Evolutionary conservation across 1,140 invertebrate genomes (phyloP).

Genomic region (Bombus huntii): DNA sequence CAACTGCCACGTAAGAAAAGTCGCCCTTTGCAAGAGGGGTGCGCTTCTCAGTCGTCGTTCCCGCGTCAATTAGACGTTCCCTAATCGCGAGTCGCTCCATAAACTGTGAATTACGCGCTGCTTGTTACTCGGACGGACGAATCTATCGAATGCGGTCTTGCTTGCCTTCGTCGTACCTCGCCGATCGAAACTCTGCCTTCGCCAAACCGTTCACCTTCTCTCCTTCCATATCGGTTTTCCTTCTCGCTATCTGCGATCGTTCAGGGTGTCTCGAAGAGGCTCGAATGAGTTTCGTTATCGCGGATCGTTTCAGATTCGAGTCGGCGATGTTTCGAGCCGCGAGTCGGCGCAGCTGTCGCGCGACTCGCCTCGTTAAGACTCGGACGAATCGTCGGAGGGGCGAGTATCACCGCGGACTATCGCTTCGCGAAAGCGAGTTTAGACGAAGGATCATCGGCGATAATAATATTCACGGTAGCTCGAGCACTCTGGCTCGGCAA

Average conservation of each 20-base stretch:
- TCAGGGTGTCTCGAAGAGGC: too few species aligned
- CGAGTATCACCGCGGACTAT: background rate
- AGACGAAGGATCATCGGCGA: slow-evolving; percentile 58
- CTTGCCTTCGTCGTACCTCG: background rate
- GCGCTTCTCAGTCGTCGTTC: slow-evolving; percentile 61
- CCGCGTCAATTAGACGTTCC: slow-evolving; percentile 75
- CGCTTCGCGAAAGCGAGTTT: background rate
- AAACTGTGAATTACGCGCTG: slow-evolving; percentile 65
- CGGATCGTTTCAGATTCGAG: background rate
- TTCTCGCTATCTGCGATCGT: too few species aligned
- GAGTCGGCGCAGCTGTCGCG: slow-evolving; percentile 29
- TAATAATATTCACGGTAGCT: slow-evolving; percentile 69
- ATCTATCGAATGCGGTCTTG: background rate
- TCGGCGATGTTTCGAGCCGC: slow-evolving; percentile 5
- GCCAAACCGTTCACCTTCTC: too few species aligned
- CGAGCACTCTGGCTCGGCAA: slow-evolving; percentile 58
- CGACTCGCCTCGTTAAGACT: background rate
- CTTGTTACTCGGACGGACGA: slow-evolving; percentile 28
- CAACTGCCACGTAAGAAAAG: slow-evolving; percentile 52
- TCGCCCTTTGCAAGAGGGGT: background rate
- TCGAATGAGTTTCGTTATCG: background rate
- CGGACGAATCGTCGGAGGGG: background rate
- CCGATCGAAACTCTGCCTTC: background rate
- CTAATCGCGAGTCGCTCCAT: slow-evolving; percentile 72
- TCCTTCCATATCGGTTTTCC: too few species aligned